Evolutionary conservation across 2,888 invertebrate species (phyloP), one percentile per base, ranked within the genome.

Genomic region (Mythimna lalbum): DNA sequence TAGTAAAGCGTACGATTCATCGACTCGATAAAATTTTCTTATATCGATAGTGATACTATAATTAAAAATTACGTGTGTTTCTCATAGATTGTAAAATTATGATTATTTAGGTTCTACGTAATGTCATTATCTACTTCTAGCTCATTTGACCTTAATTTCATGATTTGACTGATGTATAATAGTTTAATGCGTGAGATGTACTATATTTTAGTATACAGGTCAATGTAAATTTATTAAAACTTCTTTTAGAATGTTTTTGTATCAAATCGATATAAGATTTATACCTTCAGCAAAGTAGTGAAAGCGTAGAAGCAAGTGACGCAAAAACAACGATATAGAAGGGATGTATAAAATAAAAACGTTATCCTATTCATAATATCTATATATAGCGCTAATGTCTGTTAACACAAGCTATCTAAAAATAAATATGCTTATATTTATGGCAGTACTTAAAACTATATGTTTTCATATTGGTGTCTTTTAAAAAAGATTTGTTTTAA

Each of bases 401-500:
- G 64, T 39, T 36, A 82, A 84, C 82, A 83, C 56, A 83, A 85
- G 76, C 85, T 43, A 56, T 78, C 84, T 88, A 87, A 89, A 90
- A 89, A 90, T 88, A 90, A 89, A 85, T 83, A 83, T 82, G 82
- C 84, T 88, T 90, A 89, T 64, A 78, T 76, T 84, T 84, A 90
- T 90, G 91, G 91, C 91, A 91, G 92, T 91, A 87, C 87, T 87
- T 82, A 78, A 33, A 76, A 76, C 62, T 85, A 83, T 70, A 49
- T 27, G 49, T 73, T 68, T 76, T 78, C 59, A 27, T 83, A 65
- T n/a, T 66, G 70, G 73, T 87, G 82, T 49, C 79, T 70, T 72
- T 79, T 78, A 60, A 71, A 72, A 66, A 78, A 12, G 36, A 57
- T 39, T 57, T 68, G 69, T 68, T 73, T 6, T 12, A 27, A 73